Evolutionary conservation across 2,113 vertebrate species (phyloP).

Genomic region (Malurus cyaneus): DNA sequence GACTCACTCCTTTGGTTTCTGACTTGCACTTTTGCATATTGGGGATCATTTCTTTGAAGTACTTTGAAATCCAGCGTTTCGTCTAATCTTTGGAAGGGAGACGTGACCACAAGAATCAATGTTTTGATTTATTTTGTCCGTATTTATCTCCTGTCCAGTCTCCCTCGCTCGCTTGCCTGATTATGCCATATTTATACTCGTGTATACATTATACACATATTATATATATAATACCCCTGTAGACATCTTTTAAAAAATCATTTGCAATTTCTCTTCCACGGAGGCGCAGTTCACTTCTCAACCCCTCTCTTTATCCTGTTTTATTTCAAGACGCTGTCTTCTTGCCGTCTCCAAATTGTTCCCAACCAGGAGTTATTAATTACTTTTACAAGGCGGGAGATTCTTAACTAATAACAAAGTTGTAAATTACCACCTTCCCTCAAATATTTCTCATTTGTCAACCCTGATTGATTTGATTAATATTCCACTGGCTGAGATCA

Average conservation of each 20-base stretch:
- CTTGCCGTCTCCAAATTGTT: slow-evolving; percentile 65
- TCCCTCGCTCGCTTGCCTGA: background rate
- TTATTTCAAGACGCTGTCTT: slow-evolving; percentile 46
- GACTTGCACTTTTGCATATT: slow-evolving; percentile 56
- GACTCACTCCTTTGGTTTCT: slow-evolving; percentile 45
- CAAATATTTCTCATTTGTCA: slow-evolving; percentile 81
- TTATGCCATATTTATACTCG: slow-evolving; percentile 15
- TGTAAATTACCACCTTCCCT: slow-evolving; percentile 79
- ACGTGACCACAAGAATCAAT: slow-evolving; percentile 58
- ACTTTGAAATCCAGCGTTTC: slow-evolving; percentile 58
- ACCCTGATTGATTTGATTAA: slow-evolving; percentile 77
- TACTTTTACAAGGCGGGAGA: slow-evolving; percentile 74
- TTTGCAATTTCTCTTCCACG: slow-evolving; percentile 51
- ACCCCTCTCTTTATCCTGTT: slow-evolving; percentile 35
- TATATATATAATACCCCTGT: slow-evolving; percentile 10
- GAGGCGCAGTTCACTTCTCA: slow-evolving; percentile 27
- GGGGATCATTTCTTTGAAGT: slow-evolving; percentile 61
- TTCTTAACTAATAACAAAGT: slow-evolving; percentile 83
- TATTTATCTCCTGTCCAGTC: slow-evolving; percentile 58
- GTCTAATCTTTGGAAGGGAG: slow-evolving; percentile 34
- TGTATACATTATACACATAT: slow-evolving; percentile 1
- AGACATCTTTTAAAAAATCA: slow-evolving; percentile 23
- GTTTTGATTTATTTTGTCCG: slow-evolving; percentile 67
- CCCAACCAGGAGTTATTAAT: slow-evolving; percentile 77
- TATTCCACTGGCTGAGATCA: slow-evolving; percentile 69